Percentiles rank a stretch among this genome's conserved stretches.
Evolutionary conservation across 2,888 invertebrate genomes (phyloP).

Genomic region (Mongoloraphidia duomilia): DNA sequence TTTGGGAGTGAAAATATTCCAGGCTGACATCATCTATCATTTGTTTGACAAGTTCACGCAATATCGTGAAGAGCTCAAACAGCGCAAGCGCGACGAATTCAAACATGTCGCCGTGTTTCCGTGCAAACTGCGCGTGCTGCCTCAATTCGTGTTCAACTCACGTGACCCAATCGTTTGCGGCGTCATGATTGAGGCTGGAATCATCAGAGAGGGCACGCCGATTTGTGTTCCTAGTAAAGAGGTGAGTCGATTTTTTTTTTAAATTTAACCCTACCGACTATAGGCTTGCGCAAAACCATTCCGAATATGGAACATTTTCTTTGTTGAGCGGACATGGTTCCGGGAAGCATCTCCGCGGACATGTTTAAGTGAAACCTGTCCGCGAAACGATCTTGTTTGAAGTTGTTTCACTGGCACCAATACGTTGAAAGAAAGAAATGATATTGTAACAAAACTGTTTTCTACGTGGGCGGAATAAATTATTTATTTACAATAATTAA

Average conservation of each 20-base stretch:
- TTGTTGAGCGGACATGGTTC: too few relatives aligned
- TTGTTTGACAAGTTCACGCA: slow-evolving; percentile 94
- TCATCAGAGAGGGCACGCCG: slow-evolving; percentile 91
- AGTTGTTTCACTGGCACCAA: too few relatives aligned
- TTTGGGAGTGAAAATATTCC: slow-evolving; percentile 88
- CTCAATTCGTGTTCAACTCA: slow-evolving; percentile 93
- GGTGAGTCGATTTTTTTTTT: slow-evolving; percentile 37
- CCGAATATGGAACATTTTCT: too few relatives aligned
- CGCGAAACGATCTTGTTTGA: too few relatives aligned
- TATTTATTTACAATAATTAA: too few relatives aligned
- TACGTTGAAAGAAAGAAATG: too few relatives aligned
- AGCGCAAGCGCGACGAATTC: slow-evolving; percentile 85
- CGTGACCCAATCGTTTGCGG: slow-evolving; percentile 97
- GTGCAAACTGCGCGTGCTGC: slow-evolving; percentile 73
- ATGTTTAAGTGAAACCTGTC: too few relatives aligned
- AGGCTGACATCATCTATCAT: slow-evolving; percentile 99
- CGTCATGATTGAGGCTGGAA: slow-evolving; percentile 88
- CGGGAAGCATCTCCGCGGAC: too few relatives aligned
- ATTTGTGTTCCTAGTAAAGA: slow-evolving; percentile 95
- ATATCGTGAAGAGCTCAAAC: slow-evolving; percentile 80
- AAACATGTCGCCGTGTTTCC: slow-evolving; percentile 97
- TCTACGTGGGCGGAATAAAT: too few relatives aligned
- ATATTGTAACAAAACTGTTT: too few relatives aligned
- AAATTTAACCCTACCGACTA: too few relatives aligned
- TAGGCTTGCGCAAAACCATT: too few relatives aligned